phyloP scores from a whole-genome alignment of 2,113 vertebrate genomes.

The Australoheros scitulus region DNA sequence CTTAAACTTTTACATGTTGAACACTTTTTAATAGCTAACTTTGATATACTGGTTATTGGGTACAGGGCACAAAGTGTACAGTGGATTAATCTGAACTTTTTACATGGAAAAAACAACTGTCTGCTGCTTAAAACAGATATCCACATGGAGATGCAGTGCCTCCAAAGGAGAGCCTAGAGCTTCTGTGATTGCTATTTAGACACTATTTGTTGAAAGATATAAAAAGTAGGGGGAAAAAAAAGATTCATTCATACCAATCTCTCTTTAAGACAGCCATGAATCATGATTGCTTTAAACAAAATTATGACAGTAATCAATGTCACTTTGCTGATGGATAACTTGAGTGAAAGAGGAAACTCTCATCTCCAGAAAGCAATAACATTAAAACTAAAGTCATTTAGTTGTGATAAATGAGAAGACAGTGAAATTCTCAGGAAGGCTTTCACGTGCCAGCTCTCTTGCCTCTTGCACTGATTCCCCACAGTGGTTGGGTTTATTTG shows the following conservation, averaged over 20 bases:
- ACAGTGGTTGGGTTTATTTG: slow-evolving; percentile 56
- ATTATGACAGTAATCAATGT: slow-evolving; percentile 69
- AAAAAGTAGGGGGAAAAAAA: neutral
- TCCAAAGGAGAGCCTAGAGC: neutral
- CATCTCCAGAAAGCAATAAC: slow-evolving; percentile 69
- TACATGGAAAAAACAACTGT: neutral
- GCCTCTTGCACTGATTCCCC: slow-evolving; percentile 19
- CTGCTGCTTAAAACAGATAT: neutral
- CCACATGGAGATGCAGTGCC: neutral
- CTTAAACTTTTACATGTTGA: neutral
- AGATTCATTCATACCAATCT: slow-evolving; percentile 15
- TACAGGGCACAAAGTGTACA: neutral
- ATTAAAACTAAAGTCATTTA: slow-evolving; percentile 67
- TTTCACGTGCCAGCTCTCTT: slow-evolving; percentile 49
- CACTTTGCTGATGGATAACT: slow-evolving; percentile 60
- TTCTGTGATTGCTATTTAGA: slow-evolving; percentile 2
- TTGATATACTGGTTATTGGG: neutral
- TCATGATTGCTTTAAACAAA: slow-evolving; percentile 65
- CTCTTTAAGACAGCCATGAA: slow-evolving; percentile 55
- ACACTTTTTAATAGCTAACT: neutral
- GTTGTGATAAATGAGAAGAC: slow-evolving; percentile 65
- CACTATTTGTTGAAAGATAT: slow-evolving; percentile 24
- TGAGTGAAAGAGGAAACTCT: slow-evolving; percentile 56
- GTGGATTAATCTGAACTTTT: neutral
- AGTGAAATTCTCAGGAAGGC: slow-evolving; percentile 25